These are phyloP conservation scores for Gymnocephalus cernua DNA, from an alignment of 2,113 vertebrate species.

Conservation along the genomic window DNA sequence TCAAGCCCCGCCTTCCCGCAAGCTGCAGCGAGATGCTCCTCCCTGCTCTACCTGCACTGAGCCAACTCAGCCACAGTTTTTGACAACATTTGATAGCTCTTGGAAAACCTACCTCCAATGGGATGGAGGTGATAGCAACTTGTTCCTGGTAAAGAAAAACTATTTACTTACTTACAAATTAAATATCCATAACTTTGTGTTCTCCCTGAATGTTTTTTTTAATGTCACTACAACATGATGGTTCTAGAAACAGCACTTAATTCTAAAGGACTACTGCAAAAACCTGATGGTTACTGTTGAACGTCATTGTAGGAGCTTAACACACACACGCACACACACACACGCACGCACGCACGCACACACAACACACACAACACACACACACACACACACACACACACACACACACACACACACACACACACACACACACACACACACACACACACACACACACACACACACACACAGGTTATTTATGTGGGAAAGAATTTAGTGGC, in stretches of 20 bases:
- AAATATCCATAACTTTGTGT: not conserved
- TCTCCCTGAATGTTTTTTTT: not conserved
- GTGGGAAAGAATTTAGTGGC: constrained; percentile 73
- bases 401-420: not conserved
- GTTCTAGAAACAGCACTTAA: not conserved
- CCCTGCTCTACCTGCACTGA: too few relatives aligned
- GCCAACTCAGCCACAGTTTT: too few relatives aligned
- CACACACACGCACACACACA: too few relatives aligned
- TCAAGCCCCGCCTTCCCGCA: too few relatives aligned
- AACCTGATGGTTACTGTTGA: not conserved
- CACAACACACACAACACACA: not conserved
- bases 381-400: too few relatives aligned
- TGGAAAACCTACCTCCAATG: not conserved
- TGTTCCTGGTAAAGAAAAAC: not conserved
- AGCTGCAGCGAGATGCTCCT: too few relatives aligned
- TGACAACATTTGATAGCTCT: not conserved
- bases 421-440: too few relatives aligned
- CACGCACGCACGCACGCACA: not conserved
- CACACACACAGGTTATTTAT: constrained; percentile 7
- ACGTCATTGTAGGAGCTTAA: too few relatives aligned
- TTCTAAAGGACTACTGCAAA: not conserved
- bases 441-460: too few relatives aligned
- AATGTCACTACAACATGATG: not conserved
- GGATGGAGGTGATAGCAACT: not conserved
- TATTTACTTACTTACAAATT: not conserved